These are phyloP conservation scores for Lycaon pictus DNA, from an alignment of 2,113 vertebrate genomes.

Conservation along the genomic window DNA sequence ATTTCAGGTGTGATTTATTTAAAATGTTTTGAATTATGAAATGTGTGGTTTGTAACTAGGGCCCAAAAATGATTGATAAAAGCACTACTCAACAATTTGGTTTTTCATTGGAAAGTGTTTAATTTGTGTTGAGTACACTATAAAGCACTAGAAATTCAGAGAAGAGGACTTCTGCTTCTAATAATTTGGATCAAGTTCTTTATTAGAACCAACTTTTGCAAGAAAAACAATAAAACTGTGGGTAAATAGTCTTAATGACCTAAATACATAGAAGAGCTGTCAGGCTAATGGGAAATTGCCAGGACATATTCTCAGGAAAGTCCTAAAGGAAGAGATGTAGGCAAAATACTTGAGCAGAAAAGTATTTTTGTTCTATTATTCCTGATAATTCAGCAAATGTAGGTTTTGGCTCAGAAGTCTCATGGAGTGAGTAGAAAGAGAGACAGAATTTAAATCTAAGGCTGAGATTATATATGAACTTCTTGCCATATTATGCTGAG, in stretches of 20 bases:
- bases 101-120: neutral
- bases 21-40: neutral
- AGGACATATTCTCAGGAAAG: neutral
- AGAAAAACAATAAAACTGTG: neutral
- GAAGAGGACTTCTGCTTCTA: neutral
- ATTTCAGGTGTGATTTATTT: neutral
- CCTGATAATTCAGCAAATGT: neutral
- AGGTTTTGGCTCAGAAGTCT: neutral
- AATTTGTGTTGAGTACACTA: slow-evolving; percentile 20
- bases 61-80: neutral
- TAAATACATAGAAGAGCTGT: neutral
- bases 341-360: neutral
- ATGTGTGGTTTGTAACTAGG: neutral
- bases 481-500: neutral
- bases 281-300: neutral
- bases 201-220: neutral
- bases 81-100: neutral
- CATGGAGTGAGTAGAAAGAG: neutral
- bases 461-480: neutral
- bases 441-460: neutral
- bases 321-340: neutral
- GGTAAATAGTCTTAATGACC: neutral
- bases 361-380: neutral
- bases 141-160: neutral
- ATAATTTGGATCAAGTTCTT: neutral